Evolutionary conservation across 2,888 invertebrate genomes (phyloP).

Genomic region (Archaeoteleia sp.): DNA sequence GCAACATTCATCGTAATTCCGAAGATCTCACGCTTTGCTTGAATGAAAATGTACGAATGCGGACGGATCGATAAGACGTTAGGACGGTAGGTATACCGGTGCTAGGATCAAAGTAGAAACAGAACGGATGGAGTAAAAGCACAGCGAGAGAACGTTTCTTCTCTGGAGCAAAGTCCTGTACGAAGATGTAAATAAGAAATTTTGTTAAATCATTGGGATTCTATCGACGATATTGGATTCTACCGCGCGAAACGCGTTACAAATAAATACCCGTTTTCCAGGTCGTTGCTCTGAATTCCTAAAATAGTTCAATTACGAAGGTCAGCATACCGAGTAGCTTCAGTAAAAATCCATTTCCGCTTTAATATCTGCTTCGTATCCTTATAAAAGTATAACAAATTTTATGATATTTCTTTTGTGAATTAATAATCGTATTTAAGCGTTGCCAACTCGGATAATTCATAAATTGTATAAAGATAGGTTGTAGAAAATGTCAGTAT

Average conservation of each 20-base stretch:
- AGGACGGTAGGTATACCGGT: constrained; percentile 37
- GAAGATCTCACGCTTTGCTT: constrained; percentile 43
- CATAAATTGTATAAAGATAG: no score
- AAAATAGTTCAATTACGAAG: constrained; percentile 39
- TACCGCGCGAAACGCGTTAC: constrained; percentile 40
- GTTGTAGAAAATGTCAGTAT: no score
- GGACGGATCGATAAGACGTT: constrained; percentile 49
- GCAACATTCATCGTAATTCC: constrained; percentile 37
- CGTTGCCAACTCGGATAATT: background rate
- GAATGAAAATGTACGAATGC: constrained; percentile 52
- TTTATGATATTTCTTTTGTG: no score
- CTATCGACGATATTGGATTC: constrained; percentile 51
- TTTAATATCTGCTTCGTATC: constrained; percentile 4
- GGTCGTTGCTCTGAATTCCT: constrained; percentile 31
- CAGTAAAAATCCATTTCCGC: constrained; percentile 6
- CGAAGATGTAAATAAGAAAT: constrained; percentile 53
- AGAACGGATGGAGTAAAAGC: constrained; percentile 45
- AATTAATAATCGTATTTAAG: no score
- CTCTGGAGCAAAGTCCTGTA: constrained; percentile 43
- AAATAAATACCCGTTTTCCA: constrained; percentile 43
- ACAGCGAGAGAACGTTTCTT: constrained; percentile 39
- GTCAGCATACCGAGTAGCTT: constrained; percentile 16
- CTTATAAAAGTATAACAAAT: background rate
- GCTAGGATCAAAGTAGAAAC: constrained; percentile 51
- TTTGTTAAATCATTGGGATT: constrained; percentile 52